A percentile compares a stretch with the other conserved stretches of the same genome.
Evolutionary conservation across 2,113 vertebrate species (phyloP).

Genomic region (Coturnix japonica): DNA sequence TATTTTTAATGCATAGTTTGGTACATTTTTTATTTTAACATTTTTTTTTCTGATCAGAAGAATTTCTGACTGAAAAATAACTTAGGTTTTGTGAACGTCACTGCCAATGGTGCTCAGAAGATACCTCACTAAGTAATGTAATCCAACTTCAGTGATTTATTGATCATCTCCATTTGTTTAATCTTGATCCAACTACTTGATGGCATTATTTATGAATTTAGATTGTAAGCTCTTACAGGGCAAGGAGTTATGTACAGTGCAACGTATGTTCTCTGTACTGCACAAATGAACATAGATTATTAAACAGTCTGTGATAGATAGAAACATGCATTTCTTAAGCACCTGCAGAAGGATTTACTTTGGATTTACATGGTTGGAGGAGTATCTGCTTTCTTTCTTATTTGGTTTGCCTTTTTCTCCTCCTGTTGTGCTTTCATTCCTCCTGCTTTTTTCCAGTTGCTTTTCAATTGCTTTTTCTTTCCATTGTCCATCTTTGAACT

Average conservation of each 20-base stretch:
- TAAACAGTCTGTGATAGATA: background rate
- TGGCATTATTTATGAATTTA: background rate
- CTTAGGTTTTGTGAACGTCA: conserved; percentile 29
- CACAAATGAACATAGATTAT: background rate
- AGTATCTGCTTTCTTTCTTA: background rate
- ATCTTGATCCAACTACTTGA: background rate
- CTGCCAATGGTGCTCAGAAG: conserved; percentile 10
- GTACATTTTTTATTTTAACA: background rate
- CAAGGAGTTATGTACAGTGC: background rate
- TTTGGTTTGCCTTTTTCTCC: background rate
- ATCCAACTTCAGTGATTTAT: background rate
- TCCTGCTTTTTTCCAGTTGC: conserved; percentile 8
- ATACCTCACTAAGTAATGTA: conserved; percentile 38
- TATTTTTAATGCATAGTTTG: conserved; percentile 1
- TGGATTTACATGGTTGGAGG: background rate
- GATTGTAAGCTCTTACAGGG: conserved; percentile 57
- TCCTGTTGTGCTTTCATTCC: conserved; percentile 19
- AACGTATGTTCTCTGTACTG: background rate
- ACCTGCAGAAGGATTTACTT: background rate
- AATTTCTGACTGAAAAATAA: conserved; percentile 13
- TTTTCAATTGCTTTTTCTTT: background rate
- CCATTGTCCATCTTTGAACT: background rate
- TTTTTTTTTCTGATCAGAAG: background rate
- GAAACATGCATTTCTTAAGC: background rate
- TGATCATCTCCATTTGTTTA: background rate